Evolutionary conservation across 2,797 vertebrate genomes (phyloP).

Genomic region (Enoplosus armatus): DNA sequence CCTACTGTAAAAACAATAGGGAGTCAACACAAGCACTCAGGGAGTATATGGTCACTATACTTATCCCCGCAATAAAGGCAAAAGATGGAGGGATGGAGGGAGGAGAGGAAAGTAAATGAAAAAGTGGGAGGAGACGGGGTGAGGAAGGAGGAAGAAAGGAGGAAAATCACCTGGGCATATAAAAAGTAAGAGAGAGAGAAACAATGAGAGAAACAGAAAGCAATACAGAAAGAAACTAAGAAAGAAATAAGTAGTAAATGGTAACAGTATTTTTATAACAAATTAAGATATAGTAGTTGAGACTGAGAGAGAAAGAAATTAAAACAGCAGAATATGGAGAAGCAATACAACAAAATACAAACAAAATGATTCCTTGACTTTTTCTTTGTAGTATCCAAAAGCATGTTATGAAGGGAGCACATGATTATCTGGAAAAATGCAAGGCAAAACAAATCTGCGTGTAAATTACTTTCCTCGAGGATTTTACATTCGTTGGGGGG

Average conservation of each 20-base stretch:
- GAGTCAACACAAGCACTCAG: constrained; percentile 19
- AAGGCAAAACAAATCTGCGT: constrained; percentile 27
- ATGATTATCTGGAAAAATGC: constrained; percentile 11
- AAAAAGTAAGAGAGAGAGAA: neutral
- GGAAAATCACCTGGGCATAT: neutral
- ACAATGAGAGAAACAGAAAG: neutral
- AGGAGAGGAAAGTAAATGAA: constrained; percentile 32
- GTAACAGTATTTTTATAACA: neutral
- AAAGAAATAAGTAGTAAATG: neutral
- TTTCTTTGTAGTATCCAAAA: constrained; percentile 4
- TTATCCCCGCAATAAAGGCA: constrained; percentile 47
- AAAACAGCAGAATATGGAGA: neutral
- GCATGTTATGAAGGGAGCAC: constrained; percentile 1
- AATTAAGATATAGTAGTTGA: neutral
- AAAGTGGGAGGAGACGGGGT: neutral
- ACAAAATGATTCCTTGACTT: neutral
- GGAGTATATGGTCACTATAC: constrained; percentile 54
- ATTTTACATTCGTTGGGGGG: constrained; percentile 9
- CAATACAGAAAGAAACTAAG: neutral
- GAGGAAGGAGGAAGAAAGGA: neutral
- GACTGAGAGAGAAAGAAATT: neutral
- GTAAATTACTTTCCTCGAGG: constrained; percentile 34
- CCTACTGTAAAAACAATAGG: constrained; percentile 52
- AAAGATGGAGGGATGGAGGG: constrained; percentile 10
- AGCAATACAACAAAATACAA: neutral